A percentile compares a stretch with the other conserved stretches of the same genome.
Evolutionary conservation across 2,888 invertebrate genomes (phyloP).

Genomic region (Linnaemya tessellans): DNA sequence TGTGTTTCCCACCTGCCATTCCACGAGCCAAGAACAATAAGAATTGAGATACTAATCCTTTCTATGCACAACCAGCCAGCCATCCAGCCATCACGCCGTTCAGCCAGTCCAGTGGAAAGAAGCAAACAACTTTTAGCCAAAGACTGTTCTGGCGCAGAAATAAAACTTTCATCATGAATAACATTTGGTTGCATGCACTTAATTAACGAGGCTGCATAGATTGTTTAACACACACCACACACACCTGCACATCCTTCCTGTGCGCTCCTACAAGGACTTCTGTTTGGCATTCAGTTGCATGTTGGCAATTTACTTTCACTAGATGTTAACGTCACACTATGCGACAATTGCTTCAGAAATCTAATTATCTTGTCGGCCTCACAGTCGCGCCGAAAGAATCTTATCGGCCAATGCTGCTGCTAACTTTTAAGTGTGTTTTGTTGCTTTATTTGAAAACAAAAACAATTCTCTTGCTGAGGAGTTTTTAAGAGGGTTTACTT

Average conservation of each 20-base stretch:
- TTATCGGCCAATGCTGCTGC: not conserved
- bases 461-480: not conserved
- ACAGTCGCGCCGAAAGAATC: not conserved
- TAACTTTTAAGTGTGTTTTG: not conserved
- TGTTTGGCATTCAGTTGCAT: constrained; percentile 16
- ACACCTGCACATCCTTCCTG: not conserved
- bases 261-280: not conserved
- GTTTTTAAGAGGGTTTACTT: not conserved
- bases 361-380: constrained; percentile 61
- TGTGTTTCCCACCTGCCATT: constrained; percentile 48
- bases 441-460: constrained; percentile 23
- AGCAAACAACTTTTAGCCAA: constrained; percentile 31
- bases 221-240: not conserved
- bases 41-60: constrained; percentile 47
- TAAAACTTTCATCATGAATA: constrained; percentile 34
- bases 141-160: constrained; percentile 20
- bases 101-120: not conserved
- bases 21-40: constrained; percentile 41
- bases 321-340: constrained; percentile 39
- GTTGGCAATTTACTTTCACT: constrained; percentile 67
- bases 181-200: constrained; percentile 50
- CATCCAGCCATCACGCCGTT: constrained; percentile 10
- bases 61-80: constrained; percentile 9
- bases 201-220: constrained; percentile 57
- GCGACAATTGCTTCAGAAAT: constrained; percentile 63